Evolutionary conservation across 2,888 invertebrate species (phyloP), one percentile per base, ranked within the genome.

Genomic region (Embidobia sp.): DNA sequence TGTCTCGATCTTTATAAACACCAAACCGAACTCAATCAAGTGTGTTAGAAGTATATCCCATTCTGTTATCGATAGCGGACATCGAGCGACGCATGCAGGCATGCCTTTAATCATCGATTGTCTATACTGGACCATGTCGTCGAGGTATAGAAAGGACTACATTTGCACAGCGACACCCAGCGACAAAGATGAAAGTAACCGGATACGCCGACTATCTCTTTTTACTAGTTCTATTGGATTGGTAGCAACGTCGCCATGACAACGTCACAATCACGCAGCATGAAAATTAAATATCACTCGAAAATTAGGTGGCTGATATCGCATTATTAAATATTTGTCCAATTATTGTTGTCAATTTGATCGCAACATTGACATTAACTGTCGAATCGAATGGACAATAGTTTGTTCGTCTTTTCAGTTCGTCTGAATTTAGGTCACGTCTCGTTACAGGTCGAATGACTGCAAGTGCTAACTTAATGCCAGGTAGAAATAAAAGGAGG

Each of bases 401-500:
- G 22, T 10, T 13, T 6, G 2, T 26, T 27, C 22, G 0, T 26
- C 6, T 48, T 33, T 49, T 49, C 11, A n/a, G 4, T 7, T 18
- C 10, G 5, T 1, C 1, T 11, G n/a, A 48, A 61, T 37, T 51
- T 10, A 31, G 31, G 40, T 51, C 31, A 42, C 13, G n/a, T 10
- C 31, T 64, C 51, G 26, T 42, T 66, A 31, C 42, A 53, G 53
- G 53, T 53, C 16, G 31, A 33, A 40, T 15, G 26, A 51, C 33
- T 66, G 53, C 51, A 53, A 66, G 44, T 66, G 64, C 42, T 53
- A 66, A 66, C 51, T 44, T 44, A 55, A 33, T 44, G n/a, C n/a
- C 26, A 33, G 66, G 18, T 16, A 6, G 3, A 5, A 13, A 37
- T 31, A 33, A 46, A 35, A 35, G 10, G 3, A n/a, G 16, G 46